Evolutionary conservation across 1,140 invertebrate species (phyloP).

Genomic region (Proales similis): DNA sequence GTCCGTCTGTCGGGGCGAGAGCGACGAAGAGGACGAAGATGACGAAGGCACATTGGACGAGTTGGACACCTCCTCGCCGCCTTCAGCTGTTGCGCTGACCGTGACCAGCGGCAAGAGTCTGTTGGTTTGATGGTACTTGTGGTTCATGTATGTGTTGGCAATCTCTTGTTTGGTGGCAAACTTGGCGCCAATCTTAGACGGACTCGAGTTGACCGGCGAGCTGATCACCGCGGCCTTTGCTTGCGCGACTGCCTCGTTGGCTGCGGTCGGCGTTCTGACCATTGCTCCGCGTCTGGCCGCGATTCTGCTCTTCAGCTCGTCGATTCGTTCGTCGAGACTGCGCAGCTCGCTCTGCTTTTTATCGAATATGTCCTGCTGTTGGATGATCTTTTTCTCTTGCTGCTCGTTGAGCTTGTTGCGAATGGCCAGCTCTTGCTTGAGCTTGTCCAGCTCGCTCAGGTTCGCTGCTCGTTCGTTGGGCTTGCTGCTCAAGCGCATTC

Average conservation of each 20-base stretch:
- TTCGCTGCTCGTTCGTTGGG: slow-evolving; percentile 52
- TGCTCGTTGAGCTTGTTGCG: slow-evolving; percentile 90
- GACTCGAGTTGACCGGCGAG: slow-evolving; percentile 49
- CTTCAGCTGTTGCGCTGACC: slow-evolving; percentile 38
- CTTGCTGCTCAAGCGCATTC: slow-evolving; percentile 52
- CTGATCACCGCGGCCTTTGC: slow-evolving; percentile 46
- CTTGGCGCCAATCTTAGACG: slow-evolving; percentile 43
- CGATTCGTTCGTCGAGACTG: slow-evolving; percentile 81
- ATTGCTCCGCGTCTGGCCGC: slow-evolving; percentile 73
- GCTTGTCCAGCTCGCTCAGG: slow-evolving; percentile 77
- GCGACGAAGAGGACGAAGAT: neutral
- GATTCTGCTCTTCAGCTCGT: slow-evolving; percentile 62
- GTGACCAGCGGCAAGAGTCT: slow-evolving; percentile 40
- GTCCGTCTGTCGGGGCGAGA: neutral
- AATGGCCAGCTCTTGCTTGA: slow-evolving; percentile 76
- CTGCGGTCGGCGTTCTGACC: slow-evolving; percentile 47
- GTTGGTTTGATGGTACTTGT: slow-evolving; percentile 45
- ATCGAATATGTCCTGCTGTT: slow-evolving; percentile 74
- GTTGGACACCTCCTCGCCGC: slow-evolving; percentile 20
- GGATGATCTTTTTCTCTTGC: slow-evolving; percentile 74
- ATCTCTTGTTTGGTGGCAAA: slow-evolving; percentile 43
- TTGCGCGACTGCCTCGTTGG: slow-evolving; percentile 43
- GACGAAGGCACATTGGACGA: slow-evolving; percentile 20
- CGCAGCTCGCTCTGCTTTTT: slow-evolving; percentile 79
- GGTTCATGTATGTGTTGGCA: slow-evolving; percentile 45